Evolutionary conservation across 2,113 vertebrate genomes (phyloP).

Genomic region (Ploceus nigricollis): DNA sequence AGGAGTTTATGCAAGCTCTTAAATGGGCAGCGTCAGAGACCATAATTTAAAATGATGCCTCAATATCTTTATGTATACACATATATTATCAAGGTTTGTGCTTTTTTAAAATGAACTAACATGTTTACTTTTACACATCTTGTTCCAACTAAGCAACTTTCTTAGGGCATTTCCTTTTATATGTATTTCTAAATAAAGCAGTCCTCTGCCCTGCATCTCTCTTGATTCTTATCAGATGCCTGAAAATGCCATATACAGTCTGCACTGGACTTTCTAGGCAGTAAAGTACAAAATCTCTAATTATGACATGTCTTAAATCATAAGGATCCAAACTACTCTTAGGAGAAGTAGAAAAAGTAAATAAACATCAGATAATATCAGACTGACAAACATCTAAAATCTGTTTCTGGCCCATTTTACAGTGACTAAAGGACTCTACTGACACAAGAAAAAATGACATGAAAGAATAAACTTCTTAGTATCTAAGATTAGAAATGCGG

Average conservation of each 20-base stretch:
- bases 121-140: background rate
- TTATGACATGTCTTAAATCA: background rate
- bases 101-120: background rate
- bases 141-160: background rate
- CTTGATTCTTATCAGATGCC: constrained; percentile 27
- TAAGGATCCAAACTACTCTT: background rate
- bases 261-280: background rate
- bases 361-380: background rate
- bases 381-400: background rate
- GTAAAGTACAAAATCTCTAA: background rate
- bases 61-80: rapidly evolving
- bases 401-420: background rate
- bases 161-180: constrained; percentile 3
- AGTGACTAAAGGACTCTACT: background rate
- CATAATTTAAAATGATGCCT: background rate
- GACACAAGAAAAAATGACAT: background rate
- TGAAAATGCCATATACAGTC: background rate
- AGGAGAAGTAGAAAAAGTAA: background rate
- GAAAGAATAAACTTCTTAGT: background rate
- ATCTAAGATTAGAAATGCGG: background rate
- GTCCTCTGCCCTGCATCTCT: background rate
- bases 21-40: background rate
- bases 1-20: background rate
- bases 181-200: constrained; percentile 37
- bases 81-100: background rate